phyloP scores from a whole-genome alignment of 2,113 vertebrate genomes.

The Entelurus aequoreus region DNA sequence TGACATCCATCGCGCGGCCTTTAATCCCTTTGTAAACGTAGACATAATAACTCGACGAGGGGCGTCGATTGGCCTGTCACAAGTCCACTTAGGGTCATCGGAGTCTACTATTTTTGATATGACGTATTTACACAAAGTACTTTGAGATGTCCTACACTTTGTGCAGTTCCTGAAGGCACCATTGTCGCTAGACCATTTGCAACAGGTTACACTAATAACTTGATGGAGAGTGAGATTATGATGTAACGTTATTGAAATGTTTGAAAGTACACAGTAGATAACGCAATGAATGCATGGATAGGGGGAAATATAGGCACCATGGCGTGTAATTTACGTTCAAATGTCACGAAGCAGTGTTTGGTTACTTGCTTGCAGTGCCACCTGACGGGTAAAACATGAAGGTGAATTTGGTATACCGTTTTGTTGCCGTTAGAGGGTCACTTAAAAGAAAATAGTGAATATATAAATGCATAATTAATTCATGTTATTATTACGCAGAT shows the following conservation, averaged over 20 bases:
- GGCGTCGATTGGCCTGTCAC: not conserved
- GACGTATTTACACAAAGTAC: not conserved
- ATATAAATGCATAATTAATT: too few species aligned
- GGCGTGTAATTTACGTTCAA: too few species aligned
- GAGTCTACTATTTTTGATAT: not conserved
- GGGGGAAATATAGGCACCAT: too few species aligned
- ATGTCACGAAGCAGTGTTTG: too few species aligned
- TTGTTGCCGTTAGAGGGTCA: not conserved
- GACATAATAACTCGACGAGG: not conserved
- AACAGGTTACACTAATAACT: slow-evolving; percentile 10
- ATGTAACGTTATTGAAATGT: too few species aligned
- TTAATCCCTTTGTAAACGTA: not conserved
- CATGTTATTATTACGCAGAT: too few species aligned
- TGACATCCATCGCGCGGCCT: slow-evolving; percentile 14
- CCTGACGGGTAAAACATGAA: slow-evolving; percentile 10
- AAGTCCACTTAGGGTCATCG: not conserved
- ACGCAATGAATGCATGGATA: too few species aligned
- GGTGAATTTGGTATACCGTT: not conserved
- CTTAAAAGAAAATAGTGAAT: too few species aligned
- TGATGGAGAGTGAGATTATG: too few species aligned
- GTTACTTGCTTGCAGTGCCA: slow-evolving; percentile 15
- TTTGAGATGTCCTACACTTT: not conserved
- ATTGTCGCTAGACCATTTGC: not conserved
- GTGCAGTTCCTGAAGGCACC: not conserved
- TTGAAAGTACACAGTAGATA: too few species aligned